Percentiles rank a stretch among this genome's conserved stretches.
Conservation (phyloP, 2,113 vertebrate genomes). For the Taxidea taxus region DNA sequence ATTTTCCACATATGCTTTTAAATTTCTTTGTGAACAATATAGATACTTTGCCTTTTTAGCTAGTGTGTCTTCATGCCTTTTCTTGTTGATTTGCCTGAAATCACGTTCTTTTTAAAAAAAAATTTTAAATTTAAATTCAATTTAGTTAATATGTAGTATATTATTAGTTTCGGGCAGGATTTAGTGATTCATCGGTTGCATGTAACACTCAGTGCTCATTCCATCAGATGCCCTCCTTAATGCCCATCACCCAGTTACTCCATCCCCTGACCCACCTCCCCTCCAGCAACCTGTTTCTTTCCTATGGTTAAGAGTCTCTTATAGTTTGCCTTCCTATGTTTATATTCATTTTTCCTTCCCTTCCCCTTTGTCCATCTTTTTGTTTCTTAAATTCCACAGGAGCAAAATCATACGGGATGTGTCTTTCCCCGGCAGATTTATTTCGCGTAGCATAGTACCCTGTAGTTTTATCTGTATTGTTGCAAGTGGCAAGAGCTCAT, state of each 20-base stretch:
- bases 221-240: background rate
- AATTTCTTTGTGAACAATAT: background rate
- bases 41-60: background rate
- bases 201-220: background rate
- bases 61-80: background rate
- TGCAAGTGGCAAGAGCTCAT: background rate
- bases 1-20: background rate
- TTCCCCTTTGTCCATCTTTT: too few relatives aligned
- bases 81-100: background rate
- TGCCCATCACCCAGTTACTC: background rate
- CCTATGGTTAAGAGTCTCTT: too few relatives aligned
- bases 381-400: too few relatives aligned
- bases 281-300: too few relatives aligned
- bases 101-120: background rate
- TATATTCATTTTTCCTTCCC: too few relatives aligned
- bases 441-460: background rate
- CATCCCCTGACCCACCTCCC: too few relatives aligned
- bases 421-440: background rate
- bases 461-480: background rate
- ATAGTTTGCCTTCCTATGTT: too few relatives aligned
- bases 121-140: background rate
- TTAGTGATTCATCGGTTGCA: background rate
- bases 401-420: too few relatives aligned
- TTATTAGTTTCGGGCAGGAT: background rate
- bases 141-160: background rate